Conservation (phyloP, 2,797 vertebrate genomes). For the Odontamblyopus lacepedii region DNA sequence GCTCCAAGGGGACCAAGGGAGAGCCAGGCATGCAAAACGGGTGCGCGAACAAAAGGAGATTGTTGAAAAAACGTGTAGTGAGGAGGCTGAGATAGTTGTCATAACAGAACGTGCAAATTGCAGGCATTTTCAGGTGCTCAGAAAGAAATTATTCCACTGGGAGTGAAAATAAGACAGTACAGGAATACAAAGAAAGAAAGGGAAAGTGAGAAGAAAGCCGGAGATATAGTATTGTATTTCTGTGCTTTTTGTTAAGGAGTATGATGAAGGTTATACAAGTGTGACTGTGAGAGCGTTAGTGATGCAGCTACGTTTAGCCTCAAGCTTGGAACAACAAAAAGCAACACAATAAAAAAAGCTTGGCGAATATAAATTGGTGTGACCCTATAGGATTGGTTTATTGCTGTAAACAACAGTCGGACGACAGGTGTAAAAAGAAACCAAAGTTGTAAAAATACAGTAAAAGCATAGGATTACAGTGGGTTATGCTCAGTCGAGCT, state of each 20-base stretch:
- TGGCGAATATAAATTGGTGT: constrained; percentile 13
- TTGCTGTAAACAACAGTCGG: background rate
- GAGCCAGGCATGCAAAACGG: constrained; percentile 36
- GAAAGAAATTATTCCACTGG: constrained; percentile 47
- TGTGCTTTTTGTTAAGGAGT: constrained; percentile 29
- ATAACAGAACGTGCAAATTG: constrained; percentile 58
- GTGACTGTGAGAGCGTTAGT: constrained; percentile 15
- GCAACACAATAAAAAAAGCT: constrained; percentile 7
- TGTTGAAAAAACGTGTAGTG: constrained; percentile 9
- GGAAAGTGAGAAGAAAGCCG: constrained; percentile 7
- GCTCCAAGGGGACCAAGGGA: background rate
- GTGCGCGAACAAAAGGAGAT: constrained; percentile 40
- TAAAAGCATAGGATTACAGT: background rate
- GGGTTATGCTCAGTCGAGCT: background rate
- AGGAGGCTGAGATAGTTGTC: constrained; percentile 30
- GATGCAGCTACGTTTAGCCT: constrained; percentile 10
- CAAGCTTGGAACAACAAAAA: constrained; percentile 17
- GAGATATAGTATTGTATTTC: constrained; percentile 49
- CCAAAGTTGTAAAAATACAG: background rate
- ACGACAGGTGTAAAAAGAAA: background rate
- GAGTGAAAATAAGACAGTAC: constrained; percentile 32
- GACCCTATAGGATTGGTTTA: background rate
- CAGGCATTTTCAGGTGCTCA: constrained; percentile 50
- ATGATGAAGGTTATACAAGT: constrained; percentile 30
- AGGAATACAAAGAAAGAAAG: constrained; percentile 8